Conservation (phyloP, 2,888 invertebrate genomes). For the Cremastinae sp. region DNA sequence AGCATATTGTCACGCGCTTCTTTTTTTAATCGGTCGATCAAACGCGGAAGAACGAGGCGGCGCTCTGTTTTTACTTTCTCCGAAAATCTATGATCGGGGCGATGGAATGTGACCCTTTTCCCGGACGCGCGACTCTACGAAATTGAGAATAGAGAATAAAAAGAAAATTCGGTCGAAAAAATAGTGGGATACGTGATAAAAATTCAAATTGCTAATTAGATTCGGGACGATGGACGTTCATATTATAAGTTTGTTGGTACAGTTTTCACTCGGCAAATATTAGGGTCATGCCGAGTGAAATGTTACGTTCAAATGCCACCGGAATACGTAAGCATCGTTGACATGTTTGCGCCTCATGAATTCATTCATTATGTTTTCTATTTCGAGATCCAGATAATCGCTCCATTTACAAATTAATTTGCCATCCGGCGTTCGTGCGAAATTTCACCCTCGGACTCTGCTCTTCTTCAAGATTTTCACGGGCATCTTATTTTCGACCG, state of each 20-base stretch:
- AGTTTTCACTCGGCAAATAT: conserved; percentile 59
- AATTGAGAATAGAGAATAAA: background rate
- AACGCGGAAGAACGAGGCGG: too few species aligned
- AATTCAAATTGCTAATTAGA: conserved; percentile 43
- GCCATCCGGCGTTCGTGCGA: too few species aligned
- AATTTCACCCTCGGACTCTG: too few species aligned
- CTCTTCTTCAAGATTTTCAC: too few species aligned
- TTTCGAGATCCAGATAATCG: conserved; percentile 29
- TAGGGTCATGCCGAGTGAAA: conserved; percentile 58
- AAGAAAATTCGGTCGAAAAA: conserved; percentile 41
- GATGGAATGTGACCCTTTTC: background rate
- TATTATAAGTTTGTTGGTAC: conserved; percentile 43
- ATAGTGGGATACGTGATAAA: conserved; percentile 31
- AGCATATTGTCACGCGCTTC: too few species aligned
- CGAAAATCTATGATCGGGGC: background rate
- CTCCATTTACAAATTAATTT: conserved; percentile 10
- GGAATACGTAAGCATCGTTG: conserved; percentile 46
- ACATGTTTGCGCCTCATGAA: conserved; percentile 41
- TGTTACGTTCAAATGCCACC: conserved; percentile 56
- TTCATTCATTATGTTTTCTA: conserved; percentile 43
- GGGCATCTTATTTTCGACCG: too few species aligned
- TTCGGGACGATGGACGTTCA: conserved; percentile 33
- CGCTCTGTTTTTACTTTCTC: too few species aligned
- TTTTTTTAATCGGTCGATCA: too few species aligned
- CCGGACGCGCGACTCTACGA: background rate